Evolutionary conservation across 1,140 invertebrate species (phyloP), one percentile per base, ranked within the genome.

Genomic region (Potamilus streckersoni): DNA sequence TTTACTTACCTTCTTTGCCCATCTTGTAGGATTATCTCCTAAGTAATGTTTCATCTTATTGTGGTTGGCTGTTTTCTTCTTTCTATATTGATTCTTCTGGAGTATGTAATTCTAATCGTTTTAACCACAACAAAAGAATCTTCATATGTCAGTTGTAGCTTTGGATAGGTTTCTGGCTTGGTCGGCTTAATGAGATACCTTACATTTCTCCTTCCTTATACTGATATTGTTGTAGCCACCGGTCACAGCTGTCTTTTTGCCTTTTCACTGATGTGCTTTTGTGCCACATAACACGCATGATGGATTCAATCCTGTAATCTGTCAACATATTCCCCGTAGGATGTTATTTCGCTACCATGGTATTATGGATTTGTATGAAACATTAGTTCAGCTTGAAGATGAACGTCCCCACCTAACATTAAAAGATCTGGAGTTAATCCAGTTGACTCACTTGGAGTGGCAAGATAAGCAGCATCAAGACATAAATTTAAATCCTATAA

Each of bases 41-140:
- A 57, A 57, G 62, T 79, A 76, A 17, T 23, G 61, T 55, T 79
- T 76, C 5, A 79, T 69, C 38, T 71, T 75, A 49, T 79, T 68
- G 55, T 79, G 78, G 56, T 79, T 62, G 17, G 72, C 69, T 49
- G 68, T n/a, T 56, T 60, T 17, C 19, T 75, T 61, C 49, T 14
- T 64, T 20, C 73, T 73, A 27, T 70, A 59, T 6, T 67, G 57
- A n/a, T 72, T 66, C 15, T 68, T 20, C 56, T 79, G 78, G 17
- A 76, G 49, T 23, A 68, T 23, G 61, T 59, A 74, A 31, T 70
- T 69, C 13, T 72, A n/a, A 31, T 31, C 27, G 2, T 31, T 4
- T 31, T 31, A 2, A 31, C 27, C 27, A 31, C 27, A 31, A 31
- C 27, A 2, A 31, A 31, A 31, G 27, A 4, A 31, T 2, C 27